Conservation (phyloP, 2,113 vertebrate species). For the Cololabis saira region DNA sequence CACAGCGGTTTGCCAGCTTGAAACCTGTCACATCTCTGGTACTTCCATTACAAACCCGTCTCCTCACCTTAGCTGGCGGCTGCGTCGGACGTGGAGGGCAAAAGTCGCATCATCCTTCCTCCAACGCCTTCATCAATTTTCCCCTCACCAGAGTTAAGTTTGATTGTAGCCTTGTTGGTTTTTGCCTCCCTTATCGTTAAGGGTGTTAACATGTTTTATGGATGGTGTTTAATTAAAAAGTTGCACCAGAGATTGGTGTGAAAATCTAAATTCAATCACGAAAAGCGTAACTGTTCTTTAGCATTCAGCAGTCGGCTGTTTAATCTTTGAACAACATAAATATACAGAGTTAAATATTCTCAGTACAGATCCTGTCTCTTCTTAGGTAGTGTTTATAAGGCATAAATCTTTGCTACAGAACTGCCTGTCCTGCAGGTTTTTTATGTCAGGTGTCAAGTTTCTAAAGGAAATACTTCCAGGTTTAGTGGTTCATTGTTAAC, state of each 20-base stretch:
- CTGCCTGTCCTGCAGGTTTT: neutral
- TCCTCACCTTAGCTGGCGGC: slow-evolving; percentile 7
- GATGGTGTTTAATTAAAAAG: no score
- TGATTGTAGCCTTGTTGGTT: no score
- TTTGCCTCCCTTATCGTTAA: no score
- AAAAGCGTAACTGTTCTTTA: no score
- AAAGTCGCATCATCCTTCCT: neutral
- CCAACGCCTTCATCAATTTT: neutral
- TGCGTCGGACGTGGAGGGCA: neutral
- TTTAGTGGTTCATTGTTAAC: slow-evolving; percentile 32
- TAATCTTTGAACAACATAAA: no score
- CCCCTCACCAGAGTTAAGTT: no score
- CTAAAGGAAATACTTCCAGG: slow-evolving; percentile 12
- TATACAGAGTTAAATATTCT: no score
- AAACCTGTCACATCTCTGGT: slow-evolving; percentile 44
- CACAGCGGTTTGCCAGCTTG: slow-evolving; percentile 14
- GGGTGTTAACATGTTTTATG: no score
- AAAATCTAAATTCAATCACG: no score
- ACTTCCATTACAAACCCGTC: slow-evolving; percentile 56
- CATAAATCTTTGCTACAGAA: neutral
- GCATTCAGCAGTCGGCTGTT: no score
- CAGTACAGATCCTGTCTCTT: no score
- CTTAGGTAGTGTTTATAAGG: neutral
- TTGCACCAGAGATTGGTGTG: no score
- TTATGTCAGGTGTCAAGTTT: slow-evolving; percentile 3